Conservation (phyloP, 2,888 invertebrate species). For the Phaonia tiefii region DNA sequence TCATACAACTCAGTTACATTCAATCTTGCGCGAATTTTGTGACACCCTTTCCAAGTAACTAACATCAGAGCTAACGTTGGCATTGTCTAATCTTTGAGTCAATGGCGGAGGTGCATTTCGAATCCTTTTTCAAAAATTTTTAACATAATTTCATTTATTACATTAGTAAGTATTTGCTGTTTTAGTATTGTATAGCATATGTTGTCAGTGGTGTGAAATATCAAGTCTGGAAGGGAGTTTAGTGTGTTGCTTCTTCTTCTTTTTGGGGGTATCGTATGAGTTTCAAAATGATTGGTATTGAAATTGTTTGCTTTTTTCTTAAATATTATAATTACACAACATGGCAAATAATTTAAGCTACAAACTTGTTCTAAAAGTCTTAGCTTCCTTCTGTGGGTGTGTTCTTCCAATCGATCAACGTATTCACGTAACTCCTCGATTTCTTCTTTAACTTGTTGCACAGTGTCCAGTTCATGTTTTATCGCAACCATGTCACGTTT, state of each 20-base stretch:
- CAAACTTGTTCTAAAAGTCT: conserved; percentile 94
- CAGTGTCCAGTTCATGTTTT: conserved; percentile 95
- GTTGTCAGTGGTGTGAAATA: conserved; percentile 52
- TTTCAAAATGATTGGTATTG: conserved; percentile 48
- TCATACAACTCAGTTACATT: too few relatives aligned
- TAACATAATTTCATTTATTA: conserved; percentile 67
- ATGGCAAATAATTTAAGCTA: conserved; percentile 81
- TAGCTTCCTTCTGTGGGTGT: conserved; percentile 93
- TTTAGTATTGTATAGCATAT: conserved; percentile 49
- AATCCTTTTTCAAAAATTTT: too few relatives aligned
- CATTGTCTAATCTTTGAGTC: too few relatives aligned
- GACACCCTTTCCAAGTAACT: too few relatives aligned
- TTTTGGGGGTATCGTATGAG: too few relatives aligned
- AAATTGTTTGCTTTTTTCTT: conserved; percentile 54
- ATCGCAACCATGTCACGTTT: conserved; percentile 97
- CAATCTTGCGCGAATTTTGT: too few relatives aligned
- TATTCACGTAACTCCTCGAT: conserved; percentile 95
- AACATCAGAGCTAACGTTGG: too few relatives aligned
- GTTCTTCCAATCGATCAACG: conserved; percentile 94
- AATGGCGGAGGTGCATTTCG: too few relatives aligned
- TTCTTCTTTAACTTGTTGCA: conserved; percentile 96
- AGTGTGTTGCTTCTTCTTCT: too few relatives aligned
- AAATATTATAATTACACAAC: conserved; percentile 79
- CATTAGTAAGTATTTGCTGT: conserved; percentile 51
- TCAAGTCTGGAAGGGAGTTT: background rate